Conservation (phyloP, 2,797 vertebrate genomes). For the Coranthus polyacanthus region DNA sequence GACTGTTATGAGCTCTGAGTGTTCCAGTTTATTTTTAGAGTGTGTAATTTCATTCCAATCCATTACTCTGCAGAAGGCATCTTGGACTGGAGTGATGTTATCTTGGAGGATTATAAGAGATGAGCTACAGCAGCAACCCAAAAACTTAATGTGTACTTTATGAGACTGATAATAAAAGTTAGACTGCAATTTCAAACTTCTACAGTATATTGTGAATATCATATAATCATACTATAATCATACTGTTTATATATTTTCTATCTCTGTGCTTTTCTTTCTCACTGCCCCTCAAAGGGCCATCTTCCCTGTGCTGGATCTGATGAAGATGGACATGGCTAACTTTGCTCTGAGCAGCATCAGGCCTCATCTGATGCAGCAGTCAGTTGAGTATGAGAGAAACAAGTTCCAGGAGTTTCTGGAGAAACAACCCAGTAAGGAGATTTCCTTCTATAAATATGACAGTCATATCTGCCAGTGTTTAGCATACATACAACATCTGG, state of each 20-base stretch:
- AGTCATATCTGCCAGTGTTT: too few species aligned
- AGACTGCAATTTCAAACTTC: neutral
- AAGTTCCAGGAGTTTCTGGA: constrained; percentile 96
- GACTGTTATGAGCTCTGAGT: constrained; percentile 4
- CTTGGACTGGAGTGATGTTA: neutral
- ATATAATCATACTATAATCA: neutral
- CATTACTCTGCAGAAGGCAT: constrained; percentile 12
- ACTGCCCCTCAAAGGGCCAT: constrained; percentile 86
- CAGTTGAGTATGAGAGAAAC: constrained; percentile 95
- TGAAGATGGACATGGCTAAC: constrained; percentile 99
- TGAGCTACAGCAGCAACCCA: neutral
- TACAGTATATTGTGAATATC: too few species aligned
- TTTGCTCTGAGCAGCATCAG: constrained; percentile 94
- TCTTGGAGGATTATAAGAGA: neutral
- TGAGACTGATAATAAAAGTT: constrained; percentile 3
- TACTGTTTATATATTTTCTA: neutral
- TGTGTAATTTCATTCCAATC: constrained; percentile 25
- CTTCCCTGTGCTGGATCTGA: constrained; percentile 94
- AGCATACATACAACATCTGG: too few species aligned
- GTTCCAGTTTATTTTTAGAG: constrained; percentile 40
- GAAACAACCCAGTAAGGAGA: constrained; percentile 93
- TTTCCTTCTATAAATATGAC: neutral
- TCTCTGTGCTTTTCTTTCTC: neutral
- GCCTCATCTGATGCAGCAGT: constrained; percentile 96
- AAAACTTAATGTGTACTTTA: neutral